Conservation (phyloP, 2,113 vertebrate species). For the Microtus montanus region DNA sequence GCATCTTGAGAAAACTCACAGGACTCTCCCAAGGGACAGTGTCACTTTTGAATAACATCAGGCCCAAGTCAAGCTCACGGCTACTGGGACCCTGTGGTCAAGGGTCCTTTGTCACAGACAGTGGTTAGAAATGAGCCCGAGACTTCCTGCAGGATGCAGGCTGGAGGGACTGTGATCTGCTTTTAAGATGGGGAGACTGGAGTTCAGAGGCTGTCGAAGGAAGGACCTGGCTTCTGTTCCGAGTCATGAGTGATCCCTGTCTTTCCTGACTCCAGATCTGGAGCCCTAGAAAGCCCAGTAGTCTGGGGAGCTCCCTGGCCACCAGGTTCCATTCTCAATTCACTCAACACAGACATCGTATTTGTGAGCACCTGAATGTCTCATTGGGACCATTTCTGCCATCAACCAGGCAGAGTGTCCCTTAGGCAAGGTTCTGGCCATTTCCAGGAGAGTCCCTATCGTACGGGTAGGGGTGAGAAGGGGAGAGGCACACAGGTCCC, state of each 20-base stretch:
- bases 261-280: rapidly evolving
- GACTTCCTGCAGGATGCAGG: background rate
- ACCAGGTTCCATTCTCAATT: background rate
- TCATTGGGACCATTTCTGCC: background rate
- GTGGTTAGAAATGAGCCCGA: background rate
- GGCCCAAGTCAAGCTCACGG: background rate
- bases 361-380: background rate
- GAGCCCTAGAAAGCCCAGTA: background rate
- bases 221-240: background rate
- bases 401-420: background rate
- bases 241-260: background rate
- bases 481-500: background rate
- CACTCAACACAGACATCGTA: background rate
- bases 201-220: background rate
- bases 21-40: background rate
- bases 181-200: background rate
- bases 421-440: background rate
- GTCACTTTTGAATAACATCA: background rate
- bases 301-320: rapidly evolving
- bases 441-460: background rate
- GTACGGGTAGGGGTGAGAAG: background rate
- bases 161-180: background rate
- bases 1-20: background rate
- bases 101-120: background rate
- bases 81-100: background rate